phyloP scores from a whole-genome alignment of 2,888 invertebrate species.

The Nomada fucata region DNA sequence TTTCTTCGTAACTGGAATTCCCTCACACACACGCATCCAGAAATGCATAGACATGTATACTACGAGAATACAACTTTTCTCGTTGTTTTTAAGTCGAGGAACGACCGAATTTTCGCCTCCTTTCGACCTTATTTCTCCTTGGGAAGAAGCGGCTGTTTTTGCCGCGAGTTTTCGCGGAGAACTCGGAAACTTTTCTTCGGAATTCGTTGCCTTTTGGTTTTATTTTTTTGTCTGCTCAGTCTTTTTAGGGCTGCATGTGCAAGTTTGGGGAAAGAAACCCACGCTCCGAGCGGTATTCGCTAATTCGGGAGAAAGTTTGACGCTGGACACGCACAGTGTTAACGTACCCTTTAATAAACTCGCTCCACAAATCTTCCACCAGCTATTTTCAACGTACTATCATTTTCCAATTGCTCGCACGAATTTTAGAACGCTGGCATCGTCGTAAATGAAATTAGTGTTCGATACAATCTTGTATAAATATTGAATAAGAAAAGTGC shows the following conservation, averaged over 20 bases:
- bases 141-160: not conserved
- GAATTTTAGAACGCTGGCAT: no score
- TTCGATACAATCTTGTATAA: no score
- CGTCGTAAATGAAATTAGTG: no score
- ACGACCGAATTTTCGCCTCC: not conserved
- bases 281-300: not conserved
- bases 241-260: not conserved
- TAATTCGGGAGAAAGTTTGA: conserved; percentile 3
- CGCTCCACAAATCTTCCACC: no score
- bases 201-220: not conserved
- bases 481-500: no score
- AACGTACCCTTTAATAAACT: conserved; percentile 6
- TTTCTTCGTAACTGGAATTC: no score
- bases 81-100: no score
- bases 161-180: not conserved
- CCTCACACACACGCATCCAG: no score
- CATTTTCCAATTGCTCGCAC: no score
- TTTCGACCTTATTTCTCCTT: not conserved
- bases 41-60: no score
- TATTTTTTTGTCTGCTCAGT: not conserved
- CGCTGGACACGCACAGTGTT: not conserved
- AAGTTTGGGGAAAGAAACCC: conserved; percentile 13
- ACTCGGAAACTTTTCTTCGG: not conserved
- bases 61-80: no score
- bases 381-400: no score